Base-by-base conservation (phyloP, 2,888 invertebrate genomes). In the Nipponacmea schrenckii region DNA sequence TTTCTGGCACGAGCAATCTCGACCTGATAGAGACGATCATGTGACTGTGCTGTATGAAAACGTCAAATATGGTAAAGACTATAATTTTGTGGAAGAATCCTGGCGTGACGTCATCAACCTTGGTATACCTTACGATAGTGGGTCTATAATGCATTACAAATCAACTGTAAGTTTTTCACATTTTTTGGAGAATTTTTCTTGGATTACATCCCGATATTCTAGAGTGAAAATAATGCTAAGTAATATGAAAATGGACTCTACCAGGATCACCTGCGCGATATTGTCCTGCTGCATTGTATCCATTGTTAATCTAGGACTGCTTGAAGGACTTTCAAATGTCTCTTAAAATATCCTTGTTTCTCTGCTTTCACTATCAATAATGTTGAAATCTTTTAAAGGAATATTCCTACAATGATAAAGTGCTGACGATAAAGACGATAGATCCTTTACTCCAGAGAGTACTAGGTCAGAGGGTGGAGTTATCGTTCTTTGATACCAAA, bases 1-100 rank as follows among this genome's bases (percentile, higher is more conserved):
- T 0, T 86, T 87, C 76, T 87, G 86, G 86, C 87, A 87, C 77
- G 87, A 87, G 73, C 87, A 87, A 77, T 84, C 85, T 7, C 79
- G 88, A 8, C 84, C 84, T 1, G 87, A 87, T 73, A 70, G 87
- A 48, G 83, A 86, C 69, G 77, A 79, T 7, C 78, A 84, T 72
- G 75, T 88, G 20, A 72, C 66, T 44, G 80, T 86, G 48, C 74
- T 81, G 26, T 69, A 76, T 20, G 74, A 82, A 15, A 83, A 84
- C 71, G 82, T 88, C 39, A 76, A 79, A 27, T 73, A 76, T 20
- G 85, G 83, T 45, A 83, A 82, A 68, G 77, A 80, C 45, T 84
- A 81, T 76, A 87, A 88, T 74, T 87, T 87, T 68, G 73, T 81
- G 62, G 78, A 77, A 70, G 77, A 81, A 31, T 79, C 81, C 2